Conservation (phyloP, 2,113 vertebrate species). For the Rhizomys pruinosus region DNA sequence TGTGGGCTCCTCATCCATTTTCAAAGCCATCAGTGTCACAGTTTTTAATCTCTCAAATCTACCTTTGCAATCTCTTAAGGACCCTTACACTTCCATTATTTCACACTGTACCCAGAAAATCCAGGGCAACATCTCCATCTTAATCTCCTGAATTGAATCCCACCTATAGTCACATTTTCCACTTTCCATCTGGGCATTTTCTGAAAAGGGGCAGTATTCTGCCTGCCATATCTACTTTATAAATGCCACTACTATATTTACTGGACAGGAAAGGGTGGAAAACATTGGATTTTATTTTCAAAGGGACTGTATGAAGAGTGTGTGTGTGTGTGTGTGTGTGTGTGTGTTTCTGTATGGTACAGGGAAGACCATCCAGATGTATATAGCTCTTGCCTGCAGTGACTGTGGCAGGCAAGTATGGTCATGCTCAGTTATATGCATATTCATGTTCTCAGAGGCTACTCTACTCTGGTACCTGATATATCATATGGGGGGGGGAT, state of each 20-base stretch:
- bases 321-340: not conserved
- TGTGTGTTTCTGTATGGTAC: not conserved
- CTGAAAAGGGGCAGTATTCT: not conserved
- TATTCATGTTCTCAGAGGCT: not conserved
- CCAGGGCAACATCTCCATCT: not conserved
- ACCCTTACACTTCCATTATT: not conserved
- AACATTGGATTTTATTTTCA: not conserved
- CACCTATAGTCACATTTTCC: not conserved
- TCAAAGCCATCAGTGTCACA: rapidly evolving
- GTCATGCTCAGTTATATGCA: too few species aligned
- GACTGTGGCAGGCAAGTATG: not conserved
- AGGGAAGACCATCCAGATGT: not conserved
- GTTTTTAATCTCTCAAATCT: not conserved
- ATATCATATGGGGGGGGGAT: not conserved
- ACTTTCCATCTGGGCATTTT: not conserved
- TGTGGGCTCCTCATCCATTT: rapidly evolving
- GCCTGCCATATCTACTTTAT: not conserved
- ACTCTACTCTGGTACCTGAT: not conserved
- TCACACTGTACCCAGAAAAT: not conserved
- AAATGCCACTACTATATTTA: too few species aligned
- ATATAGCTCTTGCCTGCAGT: too few species aligned
- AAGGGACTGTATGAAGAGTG: too few species aligned
- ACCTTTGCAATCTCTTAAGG: not conserved
- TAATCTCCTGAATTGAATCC: not conserved
- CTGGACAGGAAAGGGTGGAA: not conserved